Evolutionary conservation across 1,140 invertebrate species (phyloP).

Genomic region (Drosophila pallidifrons): DNA sequence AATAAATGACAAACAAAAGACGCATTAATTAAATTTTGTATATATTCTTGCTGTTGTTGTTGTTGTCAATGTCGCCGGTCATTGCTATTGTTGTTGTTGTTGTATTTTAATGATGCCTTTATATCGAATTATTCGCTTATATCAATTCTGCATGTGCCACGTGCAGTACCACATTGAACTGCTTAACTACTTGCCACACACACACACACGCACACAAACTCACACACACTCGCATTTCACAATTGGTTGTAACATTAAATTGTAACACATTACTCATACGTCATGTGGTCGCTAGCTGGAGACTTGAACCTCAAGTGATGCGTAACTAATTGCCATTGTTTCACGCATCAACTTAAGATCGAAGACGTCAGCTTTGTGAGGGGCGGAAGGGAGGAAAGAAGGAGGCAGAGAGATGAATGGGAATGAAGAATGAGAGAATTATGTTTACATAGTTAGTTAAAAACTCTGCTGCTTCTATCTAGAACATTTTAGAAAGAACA

Average conservation of each 20-base stretch:
- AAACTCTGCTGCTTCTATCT: no score
- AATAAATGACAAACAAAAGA: constrained; percentile 60
- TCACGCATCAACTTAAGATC: not conserved
- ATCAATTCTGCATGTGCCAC: constrained; percentile 2
- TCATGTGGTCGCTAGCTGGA: constrained; percentile 11
- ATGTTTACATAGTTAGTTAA: not conserved
- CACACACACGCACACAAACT: no score
- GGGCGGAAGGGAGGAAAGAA: no score
- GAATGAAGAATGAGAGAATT: not conserved
- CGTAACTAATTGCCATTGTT: constrained; percentile 7
- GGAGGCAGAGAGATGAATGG: not conserved
- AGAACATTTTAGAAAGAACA: no score
- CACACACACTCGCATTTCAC: constrained; percentile 5
- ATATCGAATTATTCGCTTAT: constrained; percentile 14
- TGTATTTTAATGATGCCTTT: constrained; percentile 38
- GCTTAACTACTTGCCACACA: not conserved
- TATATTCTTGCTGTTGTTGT: constrained; percentile 2
- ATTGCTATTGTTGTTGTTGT: constrained; percentile 9
- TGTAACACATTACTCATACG: constrained; percentile 31
- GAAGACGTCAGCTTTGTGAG: not conserved
- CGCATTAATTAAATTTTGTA: constrained; percentile 63
- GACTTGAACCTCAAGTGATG: constrained; percentile 6
- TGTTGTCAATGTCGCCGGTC: not conserved
- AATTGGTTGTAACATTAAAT: constrained; percentile 4
- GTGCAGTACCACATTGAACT: not conserved